A percentile compares a stretch with the other conserved stretches of the same genome.
These are phyloP conservation scores for Poecilobothrus nobilitatus DNA, from an alignment of 2,888 invertebrate species.

Conservation along the genomic window DNA sequence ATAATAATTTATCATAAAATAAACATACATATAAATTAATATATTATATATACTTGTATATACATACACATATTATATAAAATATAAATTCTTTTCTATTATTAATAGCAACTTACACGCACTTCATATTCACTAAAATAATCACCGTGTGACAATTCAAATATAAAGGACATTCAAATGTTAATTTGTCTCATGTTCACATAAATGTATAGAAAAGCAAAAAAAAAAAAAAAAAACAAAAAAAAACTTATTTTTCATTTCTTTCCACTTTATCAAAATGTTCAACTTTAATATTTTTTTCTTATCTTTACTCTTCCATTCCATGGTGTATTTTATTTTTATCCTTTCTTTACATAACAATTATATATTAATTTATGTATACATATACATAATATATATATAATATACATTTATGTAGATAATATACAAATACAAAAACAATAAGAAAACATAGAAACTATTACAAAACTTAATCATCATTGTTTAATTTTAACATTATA, in stretches of 20 bases:
- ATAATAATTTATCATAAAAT: background rate
- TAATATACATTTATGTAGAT: background rate
- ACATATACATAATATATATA: no score
- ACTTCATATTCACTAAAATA: background rate
- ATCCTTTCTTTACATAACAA: no score
- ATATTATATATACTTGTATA: background rate
- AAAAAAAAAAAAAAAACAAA: no score
- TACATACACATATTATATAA: background rate
- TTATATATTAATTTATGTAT: no score
- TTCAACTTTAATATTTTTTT: no score
- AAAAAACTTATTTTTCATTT: no score
- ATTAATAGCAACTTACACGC: slow-evolving; percentile 6
- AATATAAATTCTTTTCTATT: background rate
- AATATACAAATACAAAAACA: background rate
- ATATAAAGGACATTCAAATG: background rate
- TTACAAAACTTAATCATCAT: background rate
- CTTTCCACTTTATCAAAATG: background rate
- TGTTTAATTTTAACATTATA: background rate
- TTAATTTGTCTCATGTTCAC: background rate
- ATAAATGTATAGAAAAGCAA: background rate
- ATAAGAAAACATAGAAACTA: background rate
- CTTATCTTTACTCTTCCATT: no score
- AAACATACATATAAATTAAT: no score
- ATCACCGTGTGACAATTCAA: slow-evolving; percentile 3
- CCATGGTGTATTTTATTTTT: no score